Evolutionary conservation across 2,888 invertebrate genomes (phyloP).

Genomic region (Hedychridium roseum): DNA sequence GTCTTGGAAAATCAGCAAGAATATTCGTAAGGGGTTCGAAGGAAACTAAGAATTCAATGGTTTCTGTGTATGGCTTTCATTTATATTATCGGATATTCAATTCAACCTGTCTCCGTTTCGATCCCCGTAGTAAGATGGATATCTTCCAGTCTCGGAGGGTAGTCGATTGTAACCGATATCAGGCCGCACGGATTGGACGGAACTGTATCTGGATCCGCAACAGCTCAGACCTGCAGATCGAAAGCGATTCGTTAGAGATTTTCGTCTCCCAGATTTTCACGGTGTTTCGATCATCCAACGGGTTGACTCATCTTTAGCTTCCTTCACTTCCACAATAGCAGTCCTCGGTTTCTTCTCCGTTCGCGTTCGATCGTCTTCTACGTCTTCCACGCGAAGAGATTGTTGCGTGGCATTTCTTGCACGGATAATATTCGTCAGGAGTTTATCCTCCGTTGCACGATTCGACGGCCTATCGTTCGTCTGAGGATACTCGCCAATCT

Average conservation of each 20-base stretch:
- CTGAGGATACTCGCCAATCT: no score
- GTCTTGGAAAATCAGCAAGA: neutral
- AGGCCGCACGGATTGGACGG: constrained; percentile 25
- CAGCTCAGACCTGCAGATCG: constrained; percentile 43
- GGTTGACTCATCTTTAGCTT: constrained; percentile 37
- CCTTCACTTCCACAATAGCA: no score
- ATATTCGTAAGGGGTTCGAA: neutral
- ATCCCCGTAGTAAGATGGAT: constrained; percentile 37
- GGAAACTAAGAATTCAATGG: neutral
- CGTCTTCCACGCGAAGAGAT: constrained; percentile 6
- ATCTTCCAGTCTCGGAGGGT: constrained; percentile 29
- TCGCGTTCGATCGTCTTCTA: constrained; percentile 7
- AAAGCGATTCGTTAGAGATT: no score
- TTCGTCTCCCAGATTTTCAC: no score
- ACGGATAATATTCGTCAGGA: constrained; percentile 12
- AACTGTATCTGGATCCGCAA: constrained; percentile 40
- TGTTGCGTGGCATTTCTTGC: constrained; percentile 22
- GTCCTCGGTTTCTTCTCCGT: constrained; percentile 44
- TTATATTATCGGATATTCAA: neutral
- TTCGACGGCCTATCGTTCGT: neutral
- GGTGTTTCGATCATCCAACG: constrained; percentile 2
- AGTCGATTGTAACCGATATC: constrained; percentile 26
- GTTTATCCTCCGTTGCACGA: constrained; percentile 9
- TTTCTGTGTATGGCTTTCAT: neutral
- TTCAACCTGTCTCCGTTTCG: constrained; percentile 47